Percentiles rank a stretch among this genome's conserved stretches.
Evolutionary conservation across 2,113 vertebrate genomes (phyloP).

Genomic region (Podocnemis expansa): DNA sequence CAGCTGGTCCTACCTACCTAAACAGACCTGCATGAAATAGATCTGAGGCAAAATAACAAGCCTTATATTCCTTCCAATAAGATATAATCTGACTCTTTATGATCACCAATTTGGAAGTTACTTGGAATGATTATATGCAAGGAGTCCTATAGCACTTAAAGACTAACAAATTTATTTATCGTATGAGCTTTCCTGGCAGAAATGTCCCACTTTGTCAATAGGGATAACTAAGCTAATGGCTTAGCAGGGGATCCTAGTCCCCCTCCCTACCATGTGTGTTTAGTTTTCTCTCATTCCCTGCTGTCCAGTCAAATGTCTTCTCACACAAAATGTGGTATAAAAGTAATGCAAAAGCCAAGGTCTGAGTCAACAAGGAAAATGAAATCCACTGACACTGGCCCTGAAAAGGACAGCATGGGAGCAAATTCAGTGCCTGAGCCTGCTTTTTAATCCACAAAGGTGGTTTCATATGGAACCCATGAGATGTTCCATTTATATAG

Average conservation of each 20-base stretch:
- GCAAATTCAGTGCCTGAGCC: background rate
- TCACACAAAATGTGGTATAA: no score
- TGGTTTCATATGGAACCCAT: background rate
- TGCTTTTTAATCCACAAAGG: background rate
- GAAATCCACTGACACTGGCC: background rate
- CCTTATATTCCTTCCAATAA: constrained; percentile 29
- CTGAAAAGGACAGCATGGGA: accelerated
- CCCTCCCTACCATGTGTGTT: no score
- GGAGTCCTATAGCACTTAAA: no score
- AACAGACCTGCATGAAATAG: background rate
- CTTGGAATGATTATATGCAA: constrained; percentile 18
- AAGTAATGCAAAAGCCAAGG: accelerated
- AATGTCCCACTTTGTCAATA: no score
- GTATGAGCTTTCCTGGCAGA: no score
- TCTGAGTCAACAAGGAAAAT: background rate
- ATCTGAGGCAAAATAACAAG: constrained; percentile 30
- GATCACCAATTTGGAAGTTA: constrained; percentile 25
- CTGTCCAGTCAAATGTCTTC: no score
- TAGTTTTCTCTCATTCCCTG: no score
- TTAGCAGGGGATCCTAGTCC: no score
- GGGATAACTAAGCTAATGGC: no score
- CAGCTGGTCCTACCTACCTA: no score
- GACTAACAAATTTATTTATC: no score
- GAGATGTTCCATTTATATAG: background rate
- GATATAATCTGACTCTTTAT: constrained; percentile 34